Percentiles rank a stretch among this genome's conserved stretches.
Evolutionary conservation across 2,797 vertebrate species (phyloP).

Genomic region (Dendrocincla fuliginosa): DNA sequence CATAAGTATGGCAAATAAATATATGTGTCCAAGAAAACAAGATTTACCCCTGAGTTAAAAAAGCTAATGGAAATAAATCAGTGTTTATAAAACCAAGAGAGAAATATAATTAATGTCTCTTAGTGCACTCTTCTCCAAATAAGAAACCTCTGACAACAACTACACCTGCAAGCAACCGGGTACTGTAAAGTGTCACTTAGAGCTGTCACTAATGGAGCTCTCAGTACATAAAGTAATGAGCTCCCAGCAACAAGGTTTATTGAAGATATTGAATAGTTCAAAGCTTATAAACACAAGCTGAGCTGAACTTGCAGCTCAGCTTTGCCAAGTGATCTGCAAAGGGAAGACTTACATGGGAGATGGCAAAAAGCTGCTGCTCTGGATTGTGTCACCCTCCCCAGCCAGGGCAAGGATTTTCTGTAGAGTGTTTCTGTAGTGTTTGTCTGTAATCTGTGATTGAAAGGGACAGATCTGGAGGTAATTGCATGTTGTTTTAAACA

Average conservation of each 20-base stretch:
- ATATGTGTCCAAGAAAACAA: background rate
- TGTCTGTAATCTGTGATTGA: background rate
- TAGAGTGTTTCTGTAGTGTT: background rate
- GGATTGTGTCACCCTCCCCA: background rate
- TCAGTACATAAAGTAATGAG: background rate
- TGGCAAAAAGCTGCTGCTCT: background rate
- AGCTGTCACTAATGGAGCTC: background rate
- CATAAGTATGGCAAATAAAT: background rate
- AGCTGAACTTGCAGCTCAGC: background rate
- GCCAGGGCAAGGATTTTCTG: background rate
- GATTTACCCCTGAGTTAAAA: background rate
- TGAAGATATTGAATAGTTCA: conserved; percentile 1
- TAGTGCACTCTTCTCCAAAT: background rate
- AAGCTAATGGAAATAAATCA: background rate
- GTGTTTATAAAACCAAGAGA: background rate
- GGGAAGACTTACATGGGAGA: background rate
- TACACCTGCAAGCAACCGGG: background rate
- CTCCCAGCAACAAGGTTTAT: background rate
- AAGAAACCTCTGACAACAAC: background rate
- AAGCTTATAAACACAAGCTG: background rate
- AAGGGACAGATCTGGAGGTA: background rate
- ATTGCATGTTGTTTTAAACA: background rate
- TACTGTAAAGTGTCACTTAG: background rate
- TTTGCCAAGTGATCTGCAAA: background rate
- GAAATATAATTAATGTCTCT: background rate